phyloP scores from a whole-genome alignment of 2,113 vertebrate species.

The Origma solitaria region DNA sequence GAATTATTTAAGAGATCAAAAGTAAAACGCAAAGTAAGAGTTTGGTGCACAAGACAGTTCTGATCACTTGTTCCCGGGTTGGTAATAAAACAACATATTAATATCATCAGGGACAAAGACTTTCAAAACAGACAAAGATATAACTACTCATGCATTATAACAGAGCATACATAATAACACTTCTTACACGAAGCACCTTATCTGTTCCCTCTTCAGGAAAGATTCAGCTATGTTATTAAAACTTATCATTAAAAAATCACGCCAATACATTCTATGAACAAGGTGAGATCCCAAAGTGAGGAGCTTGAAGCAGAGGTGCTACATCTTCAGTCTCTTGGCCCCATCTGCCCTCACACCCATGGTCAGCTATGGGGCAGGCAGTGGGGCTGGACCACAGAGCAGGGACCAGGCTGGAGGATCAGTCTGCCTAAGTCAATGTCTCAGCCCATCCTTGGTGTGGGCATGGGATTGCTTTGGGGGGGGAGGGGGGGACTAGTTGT shows the following conservation, averaged over 20 bases:
- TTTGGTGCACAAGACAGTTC: background rate
- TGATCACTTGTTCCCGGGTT: background rate
- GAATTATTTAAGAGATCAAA: background rate
- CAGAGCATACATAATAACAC: background rate
- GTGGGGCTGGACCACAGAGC: background rate
- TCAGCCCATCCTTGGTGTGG: background rate
- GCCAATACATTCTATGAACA: background rate
- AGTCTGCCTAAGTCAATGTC: background rate
- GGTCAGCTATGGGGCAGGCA: background rate
- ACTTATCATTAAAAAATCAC: background rate
- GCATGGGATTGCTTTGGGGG: background rate
- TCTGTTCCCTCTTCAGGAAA: background rate
- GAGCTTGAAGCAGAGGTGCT: background rate
- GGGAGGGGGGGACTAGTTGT: too few species aligned
- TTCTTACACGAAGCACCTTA: background rate
- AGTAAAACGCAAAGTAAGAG: background rate
- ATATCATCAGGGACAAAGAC: background rate
- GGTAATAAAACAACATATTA: background rate
- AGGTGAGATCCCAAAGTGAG: background rate
- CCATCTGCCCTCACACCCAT: rapidly evolving
- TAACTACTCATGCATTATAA: background rate
- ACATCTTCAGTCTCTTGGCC: background rate
- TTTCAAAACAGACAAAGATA: background rate
- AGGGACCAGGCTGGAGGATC: background rate
- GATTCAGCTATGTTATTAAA: background rate